Conservation (phyloP, 2,888 invertebrate species). For the Erebia epiphron region DNA sequence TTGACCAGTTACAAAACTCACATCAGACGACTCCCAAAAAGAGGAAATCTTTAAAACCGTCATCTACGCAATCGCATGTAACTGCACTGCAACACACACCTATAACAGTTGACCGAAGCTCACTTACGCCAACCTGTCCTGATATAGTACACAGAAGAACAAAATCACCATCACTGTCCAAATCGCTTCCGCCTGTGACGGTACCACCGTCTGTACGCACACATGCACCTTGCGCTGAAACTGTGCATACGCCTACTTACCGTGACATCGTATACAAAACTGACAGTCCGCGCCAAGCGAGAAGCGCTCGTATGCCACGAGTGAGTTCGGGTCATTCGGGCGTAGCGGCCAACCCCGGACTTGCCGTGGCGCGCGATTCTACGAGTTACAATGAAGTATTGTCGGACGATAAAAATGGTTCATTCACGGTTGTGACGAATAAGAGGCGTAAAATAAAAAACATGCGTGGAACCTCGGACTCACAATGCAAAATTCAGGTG, state of each 20-base stretch:
- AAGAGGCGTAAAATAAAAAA: too few species aligned
- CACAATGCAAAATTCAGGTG: too few species aligned
- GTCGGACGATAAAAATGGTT: too few species aligned
- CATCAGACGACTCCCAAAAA: not conserved
- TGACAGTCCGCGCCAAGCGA: not conserved
- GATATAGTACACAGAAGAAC: too few species aligned
- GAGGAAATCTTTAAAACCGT: not conserved
- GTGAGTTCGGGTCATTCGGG: not conserved
- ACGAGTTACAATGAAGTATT: too few species aligned
- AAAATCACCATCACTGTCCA: not conserved
- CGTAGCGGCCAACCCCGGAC: not conserved
- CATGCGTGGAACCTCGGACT: too few species aligned
- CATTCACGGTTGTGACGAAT: too few species aligned
- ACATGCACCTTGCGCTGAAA: not conserved
- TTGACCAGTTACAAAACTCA: not conserved
- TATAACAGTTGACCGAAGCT: too few species aligned
- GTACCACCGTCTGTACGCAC: slow-evolving; percentile 6
- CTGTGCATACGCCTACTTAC: not conserved
- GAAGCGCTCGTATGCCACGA: not conserved
- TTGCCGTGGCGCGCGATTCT: too few species aligned
- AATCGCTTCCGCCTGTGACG: not conserved
- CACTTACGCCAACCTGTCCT: too few species aligned
- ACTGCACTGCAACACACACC: too few species aligned
- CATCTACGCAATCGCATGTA: too few species aligned
- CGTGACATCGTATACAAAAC: not conserved